These are phyloP conservation scores for Malacoctenus gilli DNA, from an alignment of 2,797 vertebrate species.

Conservation along the genomic window DNA sequence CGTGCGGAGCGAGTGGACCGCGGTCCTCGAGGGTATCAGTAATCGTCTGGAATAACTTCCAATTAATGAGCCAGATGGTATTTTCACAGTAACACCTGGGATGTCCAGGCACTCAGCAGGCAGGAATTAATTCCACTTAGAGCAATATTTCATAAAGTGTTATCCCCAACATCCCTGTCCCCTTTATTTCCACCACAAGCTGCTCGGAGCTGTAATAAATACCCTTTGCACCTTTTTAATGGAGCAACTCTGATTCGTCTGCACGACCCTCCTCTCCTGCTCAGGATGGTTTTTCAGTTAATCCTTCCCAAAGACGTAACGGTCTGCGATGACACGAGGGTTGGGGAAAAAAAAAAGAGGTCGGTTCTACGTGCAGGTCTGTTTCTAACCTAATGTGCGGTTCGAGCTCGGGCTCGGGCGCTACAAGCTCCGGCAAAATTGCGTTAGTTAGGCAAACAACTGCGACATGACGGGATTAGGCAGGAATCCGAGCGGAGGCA, in stretches of 20 bases:
- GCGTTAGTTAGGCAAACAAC: conserved; percentile 73
- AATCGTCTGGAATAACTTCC: conserved; percentile 79
- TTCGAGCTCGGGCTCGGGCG: conserved; percentile 51
- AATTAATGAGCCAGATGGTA: conserved; percentile 83
- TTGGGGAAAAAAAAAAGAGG: conserved; percentile 51
- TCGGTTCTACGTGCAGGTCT: conserved; percentile 69
- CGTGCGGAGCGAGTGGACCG: conserved; percentile 55
- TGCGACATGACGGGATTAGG: conserved; percentile 67
- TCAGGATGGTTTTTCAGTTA: conserved; percentile 44
- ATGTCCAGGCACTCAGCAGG: conserved; percentile 67
- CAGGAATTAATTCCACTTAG: conserved; percentile 71
- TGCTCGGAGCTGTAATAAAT: conserved; percentile 55
- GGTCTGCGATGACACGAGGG: conserved; percentile 59
- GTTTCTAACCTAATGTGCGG: conserved; percentile 71
- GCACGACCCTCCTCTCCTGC: conserved; percentile 26
- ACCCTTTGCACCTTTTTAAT: conserved; percentile 37
- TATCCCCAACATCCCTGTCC: conserved; percentile 55
- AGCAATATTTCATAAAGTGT: conserved; percentile 70
- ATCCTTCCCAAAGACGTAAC: conserved; percentile 63
- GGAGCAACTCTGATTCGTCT: conserved; percentile 20
- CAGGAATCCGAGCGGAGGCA: conserved; percentile 64
- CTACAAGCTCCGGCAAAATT: conserved; percentile 58
- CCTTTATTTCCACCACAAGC: conserved; percentile 15
- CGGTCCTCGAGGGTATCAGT: conserved; percentile 63
- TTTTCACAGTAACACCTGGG: conserved; percentile 79